Conservation (phyloP, 2,797 vertebrate species). For the Toxotes lorentzi region DNA sequence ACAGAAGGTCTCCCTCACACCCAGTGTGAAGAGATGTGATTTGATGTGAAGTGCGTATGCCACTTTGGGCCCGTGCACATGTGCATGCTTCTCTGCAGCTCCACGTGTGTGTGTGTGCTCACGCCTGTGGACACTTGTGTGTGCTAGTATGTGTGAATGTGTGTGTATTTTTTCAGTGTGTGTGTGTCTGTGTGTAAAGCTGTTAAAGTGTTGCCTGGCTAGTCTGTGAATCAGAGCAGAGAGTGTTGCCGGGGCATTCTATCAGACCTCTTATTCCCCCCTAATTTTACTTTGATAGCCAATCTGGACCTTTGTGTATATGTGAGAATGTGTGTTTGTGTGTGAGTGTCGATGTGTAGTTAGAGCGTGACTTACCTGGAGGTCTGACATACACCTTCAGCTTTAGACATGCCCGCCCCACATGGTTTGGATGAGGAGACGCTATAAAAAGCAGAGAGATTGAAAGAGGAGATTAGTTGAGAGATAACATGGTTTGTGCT, state of each 20-base stretch:
- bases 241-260: slow-evolving; percentile 73
- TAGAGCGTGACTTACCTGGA: slow-evolving; percentile 83
- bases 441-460: slow-evolving; percentile 74
- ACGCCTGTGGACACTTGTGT: neutral
- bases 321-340: slow-evolving; percentile 25
- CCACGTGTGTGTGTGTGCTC: neutral
- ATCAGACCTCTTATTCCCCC: slow-evolving; percentile 76
- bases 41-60: slow-evolving; percentile 75
- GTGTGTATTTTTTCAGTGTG: slow-evolving; percentile 10
- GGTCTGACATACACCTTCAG: slow-evolving; percentile 89
- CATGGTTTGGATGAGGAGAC: slow-evolving; percentile 88
- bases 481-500: slow-evolving; percentile 45
- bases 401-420: slow-evolving; percentile 87
- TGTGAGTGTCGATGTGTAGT: slow-evolving; percentile 52
- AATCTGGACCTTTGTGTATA: slow-evolving; percentile 69
- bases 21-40: slow-evolving; percentile 75
- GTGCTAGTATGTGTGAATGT: slow-evolving; percentile 18
- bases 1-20: slow-evolving; percentile 80
- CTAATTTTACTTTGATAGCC: slow-evolving; percentile 80
- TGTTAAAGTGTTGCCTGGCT: slow-evolving; percentile 75
- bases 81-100: slow-evolving; percentile 11
- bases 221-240: slow-evolving; percentile 79
- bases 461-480: slow-evolving; percentile 60
- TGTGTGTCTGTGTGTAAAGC: slow-evolving; percentile 54
- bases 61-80: slow-evolving; percentile 58